A percentile compares a stretch with the other conserved stretches of the same genome.
Conservation (phyloP, 2,888 invertebrate genomes). For the Drosophila meridiana region DNA sequence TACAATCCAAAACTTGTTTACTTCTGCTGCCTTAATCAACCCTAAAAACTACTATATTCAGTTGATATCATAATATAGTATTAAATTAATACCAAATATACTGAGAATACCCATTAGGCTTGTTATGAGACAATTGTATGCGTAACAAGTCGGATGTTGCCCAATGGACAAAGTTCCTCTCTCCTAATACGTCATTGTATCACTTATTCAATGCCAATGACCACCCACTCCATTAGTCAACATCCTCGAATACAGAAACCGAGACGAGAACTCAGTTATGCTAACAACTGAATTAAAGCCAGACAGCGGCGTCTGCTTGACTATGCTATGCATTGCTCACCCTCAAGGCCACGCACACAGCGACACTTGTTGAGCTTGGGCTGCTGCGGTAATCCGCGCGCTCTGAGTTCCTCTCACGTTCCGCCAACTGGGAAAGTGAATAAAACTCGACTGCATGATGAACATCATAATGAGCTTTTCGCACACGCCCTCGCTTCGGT, state of each 20-base stretch:
- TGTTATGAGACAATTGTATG: background rate
- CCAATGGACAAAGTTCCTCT: background rate
- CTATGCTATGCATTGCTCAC: slow-evolving; percentile 13
- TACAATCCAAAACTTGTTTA: background rate
- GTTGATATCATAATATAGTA: background rate
- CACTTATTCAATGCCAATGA: background rate
- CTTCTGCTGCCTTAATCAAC: background rate
- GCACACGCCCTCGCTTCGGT: slow-evolving; percentile 35
- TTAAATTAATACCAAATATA: background rate
- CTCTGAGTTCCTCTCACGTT: slow-evolving; percentile 25
- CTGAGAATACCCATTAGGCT: background rate
- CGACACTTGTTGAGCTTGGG: slow-evolving; percentile 46
- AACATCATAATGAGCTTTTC: slow-evolving; percentile 58
- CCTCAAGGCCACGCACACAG: slow-evolving; percentile 39
- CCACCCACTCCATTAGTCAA: background rate
- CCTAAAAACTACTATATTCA: background rate
- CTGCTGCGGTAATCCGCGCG: slow-evolving; percentile 27
- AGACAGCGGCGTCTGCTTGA: slow-evolving; percentile 29
- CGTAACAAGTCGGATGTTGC: slow-evolving; percentile 5
- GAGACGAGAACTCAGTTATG: slow-evolving; percentile 26
- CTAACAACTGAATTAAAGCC: slow-evolving; percentile 29
- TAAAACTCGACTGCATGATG: slow-evolving; percentile 12
- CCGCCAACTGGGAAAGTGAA: slow-evolving; percentile 1
- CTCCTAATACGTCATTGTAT: background rate
- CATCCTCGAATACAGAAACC: background rate